phyloP scores from a whole-genome alignment of 1,140 invertebrate genomes.

The Listronotus oregonensis region DNA sequence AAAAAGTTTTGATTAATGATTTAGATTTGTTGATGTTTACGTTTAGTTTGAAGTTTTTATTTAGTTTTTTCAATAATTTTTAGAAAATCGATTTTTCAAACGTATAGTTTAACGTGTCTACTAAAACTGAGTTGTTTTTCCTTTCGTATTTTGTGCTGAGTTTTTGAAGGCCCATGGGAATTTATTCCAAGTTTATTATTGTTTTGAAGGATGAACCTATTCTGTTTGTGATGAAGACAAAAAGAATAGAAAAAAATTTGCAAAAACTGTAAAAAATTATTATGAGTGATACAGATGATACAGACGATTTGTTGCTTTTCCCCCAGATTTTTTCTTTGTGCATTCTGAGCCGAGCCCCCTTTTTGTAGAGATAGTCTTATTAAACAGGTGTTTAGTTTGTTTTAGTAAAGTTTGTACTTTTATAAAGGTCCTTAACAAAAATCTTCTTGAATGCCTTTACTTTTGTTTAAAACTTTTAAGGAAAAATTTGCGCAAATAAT shows the following conservation, averaged over 20 bases:
- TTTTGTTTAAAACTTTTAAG: too few relatives aligned
- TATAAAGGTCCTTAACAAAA: too few relatives aligned
- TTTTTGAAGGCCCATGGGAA: not conserved
- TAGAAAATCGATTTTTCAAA: slow-evolving; percentile 7
- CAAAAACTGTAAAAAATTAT: slow-evolving; percentile 20
- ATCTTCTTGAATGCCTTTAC: too few relatives aligned
- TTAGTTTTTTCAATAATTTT: slow-evolving; percentile 23
- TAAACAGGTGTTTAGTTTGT: too few relatives aligned
- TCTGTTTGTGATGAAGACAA: slow-evolving; percentile 2
- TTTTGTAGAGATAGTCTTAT: slow-evolving; percentile 63
- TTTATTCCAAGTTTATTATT: not conserved
- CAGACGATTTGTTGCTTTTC: slow-evolving; percentile 76
- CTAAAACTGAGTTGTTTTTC: not conserved
- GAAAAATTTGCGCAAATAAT: too few relatives aligned
- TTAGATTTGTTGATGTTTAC: slow-evolving; percentile 10
- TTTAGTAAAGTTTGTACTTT: not conserved
- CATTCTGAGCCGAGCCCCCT: slow-evolving; percentile 35
- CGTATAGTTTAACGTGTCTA: not conserved
- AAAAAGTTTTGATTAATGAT: too few relatives aligned
- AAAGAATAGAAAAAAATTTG: not conserved
- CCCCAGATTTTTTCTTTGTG: slow-evolving; percentile 72
- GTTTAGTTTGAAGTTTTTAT: slow-evolving; percentile 1
- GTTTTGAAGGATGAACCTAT: not conserved
- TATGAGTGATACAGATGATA: slow-evolving; percentile 85
- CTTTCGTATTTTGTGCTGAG: too few relatives aligned